phyloP scores from a whole-genome alignment of 1,140 invertebrate species.

The Latrodectus geometricus region DNA sequence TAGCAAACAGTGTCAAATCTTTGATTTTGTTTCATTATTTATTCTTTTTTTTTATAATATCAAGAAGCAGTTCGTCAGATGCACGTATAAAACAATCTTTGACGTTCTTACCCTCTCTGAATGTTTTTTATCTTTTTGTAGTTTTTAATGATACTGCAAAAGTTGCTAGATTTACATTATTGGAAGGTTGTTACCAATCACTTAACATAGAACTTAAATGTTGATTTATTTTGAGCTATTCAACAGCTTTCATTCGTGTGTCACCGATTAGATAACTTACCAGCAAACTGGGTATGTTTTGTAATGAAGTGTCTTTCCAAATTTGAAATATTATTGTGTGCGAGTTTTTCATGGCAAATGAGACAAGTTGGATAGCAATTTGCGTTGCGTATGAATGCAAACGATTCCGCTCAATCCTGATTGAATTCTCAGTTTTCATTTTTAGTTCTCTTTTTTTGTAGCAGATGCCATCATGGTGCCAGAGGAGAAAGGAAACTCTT shows the following conservation, averaged over 20 bases:
- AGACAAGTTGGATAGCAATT: no score
- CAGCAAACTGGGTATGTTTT: neutral
- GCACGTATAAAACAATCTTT: slow-evolving; percentile 26
- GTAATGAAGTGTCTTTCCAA: neutral
- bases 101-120: slow-evolving; percentile 3
- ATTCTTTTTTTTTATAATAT: slow-evolving; percentile 11
- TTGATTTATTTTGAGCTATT: slow-evolving; percentile 9
- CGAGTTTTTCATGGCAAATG: no score
- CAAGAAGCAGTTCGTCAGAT: slow-evolving; percentile 10
- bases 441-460: neutral
- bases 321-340: neutral
- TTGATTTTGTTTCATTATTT: slow-evolving; percentile 29
- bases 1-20: slow-evolving; percentile 17
- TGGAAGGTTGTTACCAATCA: slow-evolving; percentile 8
- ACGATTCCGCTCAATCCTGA: neutral
- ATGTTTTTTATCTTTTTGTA: slow-evolving; percentile 9
- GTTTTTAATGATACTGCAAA: slow-evolving; percentile 5
- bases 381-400: neutral
- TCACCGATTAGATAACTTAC: neutral
- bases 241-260: neutral
- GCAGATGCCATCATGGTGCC: neutral
- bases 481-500: neutral
- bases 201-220: slow-evolving; percentile 7
- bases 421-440: neutral
- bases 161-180: slow-evolving; percentile 9